Evolutionary conservation across 37 sponge, comb jelly and placozoan genomes (phyloP), one percentile per base, ranked within the genome.

Genomic region (Ianthella basta): DNA sequence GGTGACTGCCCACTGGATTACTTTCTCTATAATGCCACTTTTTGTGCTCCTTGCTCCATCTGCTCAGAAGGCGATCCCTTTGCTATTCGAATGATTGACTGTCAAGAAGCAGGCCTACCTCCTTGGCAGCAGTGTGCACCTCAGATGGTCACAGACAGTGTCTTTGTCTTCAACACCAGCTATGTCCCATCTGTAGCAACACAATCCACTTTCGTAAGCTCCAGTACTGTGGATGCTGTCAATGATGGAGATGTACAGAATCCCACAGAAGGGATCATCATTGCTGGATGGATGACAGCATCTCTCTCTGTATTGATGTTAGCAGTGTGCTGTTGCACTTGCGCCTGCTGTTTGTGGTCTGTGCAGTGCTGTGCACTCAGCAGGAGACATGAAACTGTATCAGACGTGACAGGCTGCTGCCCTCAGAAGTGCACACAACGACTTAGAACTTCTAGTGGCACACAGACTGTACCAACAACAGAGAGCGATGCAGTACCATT

Each of bases 31-130:
- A 75, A 38, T 24, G 40, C n/a, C 10, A 75, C 41, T 41, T 15
- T 25, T 39, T 75, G 78, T 50, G 78, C n/a, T 14, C 23, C 53
- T 0, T 75, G 78, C 25, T 75, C 78, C 24, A n/a, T 6, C 23
- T 75, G 78, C 29, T 33, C 37, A 8, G 72, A 70, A 39, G 78
- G 54, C 10, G 64, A 61, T 61, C 50, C 53, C n/a, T 40, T 40
- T 41, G n/a, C 78, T 18, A 36, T 75, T 36, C 32, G 37, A 41
- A 75, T 75, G 78, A 75, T 19, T 15, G 78, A 75, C 21, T 75
- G 78, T 15, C 25, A 75, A 41, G 21, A 40, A 44, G 78, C 41
- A 3, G 78, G 78, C 21, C n/a, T 75, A 3, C 78, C 78, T 21
- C 37, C 78, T 41, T 50, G 54, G 54, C 24, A 25, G 3, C 78